Evolutionary conservation across 2,888 invertebrate species (phyloP), one percentile per base, ranked within the genome.

Genomic region (Nymphalis c-album): DNA sequence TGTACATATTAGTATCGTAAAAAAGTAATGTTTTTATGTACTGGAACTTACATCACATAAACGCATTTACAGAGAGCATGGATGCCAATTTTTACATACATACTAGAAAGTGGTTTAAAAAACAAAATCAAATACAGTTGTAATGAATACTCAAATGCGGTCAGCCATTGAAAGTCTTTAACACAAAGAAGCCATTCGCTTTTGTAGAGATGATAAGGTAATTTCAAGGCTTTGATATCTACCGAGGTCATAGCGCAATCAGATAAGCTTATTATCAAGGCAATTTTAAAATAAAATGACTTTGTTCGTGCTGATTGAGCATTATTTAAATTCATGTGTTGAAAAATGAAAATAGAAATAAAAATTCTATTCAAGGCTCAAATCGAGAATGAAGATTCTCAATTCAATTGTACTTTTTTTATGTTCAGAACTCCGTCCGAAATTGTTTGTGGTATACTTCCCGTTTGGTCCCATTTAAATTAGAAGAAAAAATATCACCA

Each of bases 211-310:
- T 62, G 62, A 67, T 63, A 67, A 60, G 31, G 55, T 18, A 53
- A 40, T 64, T 61, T 50, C 13, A 45, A 20, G 45, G 13, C 35
- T 67, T 67, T 63, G 58, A 70, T 58, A 46, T 77, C 74, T 71
- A 74, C 73, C 67, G 73, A 74, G 71, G 75, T 78, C 76, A 77
- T 75, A 75, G 74, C 73, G 71, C 74, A 76, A 72, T 63, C 72
- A 72, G 74, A 75, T 77, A 76, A 31, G 22, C 40, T 40, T 40
- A 40, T 20, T 13, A 13, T 2, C 45, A 46, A 50, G 48, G 17
- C 35, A 45, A 58, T 35, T 13, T 40, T 20, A 2, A 45, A 53
- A 20, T 22, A 59, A 59, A 22, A 45, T 40, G 20, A 46, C 22
- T 46, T 22, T 20, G 22, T 16, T 20, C 7, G 10, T 18, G 45